Evolutionary conservation across 2,797 vertebrate species (phyloP).

Genomic region (Gymnothorax reevesii): DNA sequence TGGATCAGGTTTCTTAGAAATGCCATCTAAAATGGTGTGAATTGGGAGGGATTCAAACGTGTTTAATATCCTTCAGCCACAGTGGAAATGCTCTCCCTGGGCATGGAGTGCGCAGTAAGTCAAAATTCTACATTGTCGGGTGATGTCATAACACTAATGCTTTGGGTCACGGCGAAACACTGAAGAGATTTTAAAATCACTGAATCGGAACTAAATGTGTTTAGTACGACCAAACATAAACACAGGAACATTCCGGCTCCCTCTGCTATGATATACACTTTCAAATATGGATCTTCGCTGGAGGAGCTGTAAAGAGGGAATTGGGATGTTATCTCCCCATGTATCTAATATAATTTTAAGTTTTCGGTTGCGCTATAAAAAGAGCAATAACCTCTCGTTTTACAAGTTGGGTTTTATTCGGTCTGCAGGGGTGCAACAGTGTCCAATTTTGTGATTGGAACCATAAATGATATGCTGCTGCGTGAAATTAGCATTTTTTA

Average conservation of each 20-base stretch:
- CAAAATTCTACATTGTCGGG: not conserved
- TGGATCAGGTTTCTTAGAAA: not conserved
- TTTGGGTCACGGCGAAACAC: not conserved
- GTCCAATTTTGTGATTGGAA: constrained; percentile 17
- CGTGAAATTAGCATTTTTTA: constrained; percentile 22
- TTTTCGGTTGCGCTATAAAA: not conserved
- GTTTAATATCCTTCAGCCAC: not conserved
- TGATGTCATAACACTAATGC: not conserved
- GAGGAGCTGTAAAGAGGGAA: not conserved
- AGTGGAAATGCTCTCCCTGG: not conserved
- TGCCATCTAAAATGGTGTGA: not conserved
- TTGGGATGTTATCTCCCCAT: not conserved
- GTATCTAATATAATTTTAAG: not conserved
- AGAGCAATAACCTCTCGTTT: not conserved
- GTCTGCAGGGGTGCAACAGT: not conserved
- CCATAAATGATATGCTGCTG: constrained; percentile 13
- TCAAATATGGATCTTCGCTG: not conserved
- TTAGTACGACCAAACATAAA: not conserved
- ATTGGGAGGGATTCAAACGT: not conserved
- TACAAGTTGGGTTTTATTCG: not conserved
- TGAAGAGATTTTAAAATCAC: not conserved
- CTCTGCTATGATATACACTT: not conserved
- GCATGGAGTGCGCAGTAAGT: not conserved
- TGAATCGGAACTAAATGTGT: not conserved
- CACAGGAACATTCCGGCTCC: not conserved